These are phyloP conservation scores for Oncorhynchus masou DNA, from an alignment of 2,113 vertebrate species.

Conservation along the genomic window DNA sequence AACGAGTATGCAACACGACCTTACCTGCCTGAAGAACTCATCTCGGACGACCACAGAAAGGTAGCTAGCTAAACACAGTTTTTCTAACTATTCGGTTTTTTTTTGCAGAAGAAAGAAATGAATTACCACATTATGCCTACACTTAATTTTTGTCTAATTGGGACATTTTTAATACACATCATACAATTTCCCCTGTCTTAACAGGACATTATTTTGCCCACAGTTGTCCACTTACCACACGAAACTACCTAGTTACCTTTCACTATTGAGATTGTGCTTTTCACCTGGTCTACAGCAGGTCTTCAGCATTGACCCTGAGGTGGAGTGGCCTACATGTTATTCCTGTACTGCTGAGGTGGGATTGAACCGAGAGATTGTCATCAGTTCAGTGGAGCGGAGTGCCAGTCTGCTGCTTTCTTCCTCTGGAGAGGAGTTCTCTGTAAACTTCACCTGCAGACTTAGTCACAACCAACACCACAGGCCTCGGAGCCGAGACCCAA, in stretches of 20 bases:
- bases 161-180: too few species aligned
- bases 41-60: conserved; percentile 73
- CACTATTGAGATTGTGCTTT: not conserved
- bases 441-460: conserved; percentile 81
- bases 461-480: conserved; percentile 52
- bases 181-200: too few species aligned
- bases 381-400: conserved; percentile 78
- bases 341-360: conserved; percentile 31
- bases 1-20: conserved; percentile 78
- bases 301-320: conserved; percentile 63
- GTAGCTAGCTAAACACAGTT: conserved; percentile 52
- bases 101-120: too few species aligned
- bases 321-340: conserved; percentile 75
- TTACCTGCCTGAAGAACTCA: conserved; percentile 79
- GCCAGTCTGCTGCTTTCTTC: conserved; percentile 75
- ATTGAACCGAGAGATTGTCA: conserved; percentile 59
- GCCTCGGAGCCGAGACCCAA: not conserved
- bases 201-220: not conserved
- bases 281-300: conserved; percentile 62
- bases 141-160: too few species aligned
- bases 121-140: too few species aligned
- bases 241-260: too few species aligned
- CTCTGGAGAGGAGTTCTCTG: conserved; percentile 78
- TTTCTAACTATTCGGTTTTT: too few species aligned
- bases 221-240: too few species aligned